phyloP scores from a whole-genome alignment of 2,797 vertebrate genomes.

The Scarus forsteni region DNA sequence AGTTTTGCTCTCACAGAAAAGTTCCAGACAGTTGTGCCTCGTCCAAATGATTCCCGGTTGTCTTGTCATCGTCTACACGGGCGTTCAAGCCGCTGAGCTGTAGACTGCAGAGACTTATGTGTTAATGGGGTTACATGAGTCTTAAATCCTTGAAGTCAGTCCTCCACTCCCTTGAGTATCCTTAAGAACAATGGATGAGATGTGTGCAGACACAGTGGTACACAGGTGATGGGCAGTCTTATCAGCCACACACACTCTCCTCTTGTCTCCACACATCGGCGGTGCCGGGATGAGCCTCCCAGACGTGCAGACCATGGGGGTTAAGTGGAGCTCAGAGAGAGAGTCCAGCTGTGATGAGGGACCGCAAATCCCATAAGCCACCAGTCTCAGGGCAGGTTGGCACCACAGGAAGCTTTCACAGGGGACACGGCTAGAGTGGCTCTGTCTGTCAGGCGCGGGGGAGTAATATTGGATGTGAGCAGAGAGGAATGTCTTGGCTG shows the following conservation, averaged over 20 bases:
- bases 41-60: background rate
- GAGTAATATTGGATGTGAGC: constrained; percentile 43
- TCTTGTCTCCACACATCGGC: constrained; percentile 22
- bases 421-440: constrained; percentile 37
- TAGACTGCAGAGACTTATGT: background rate
- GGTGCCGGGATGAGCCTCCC: constrained; percentile 15
- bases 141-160: background rate
- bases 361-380: constrained; percentile 71
- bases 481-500: constrained; percentile 48
- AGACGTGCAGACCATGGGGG: constrained; percentile 48
- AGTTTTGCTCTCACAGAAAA: background rate
- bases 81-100: background rate
- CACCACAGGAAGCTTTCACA: constrained; percentile 63
- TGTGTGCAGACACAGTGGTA: constrained; percentile 4
- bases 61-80: background rate
- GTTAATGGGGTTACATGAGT: constrained; percentile 6
- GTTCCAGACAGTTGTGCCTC: background rate
- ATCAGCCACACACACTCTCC: background rate
- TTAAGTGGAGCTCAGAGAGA: constrained; percentile 73
- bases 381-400: constrained; percentile 59
- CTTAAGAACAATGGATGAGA: constrained; percentile 25
- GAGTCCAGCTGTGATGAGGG: constrained; percentile 71
- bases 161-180: constrained; percentile 7
- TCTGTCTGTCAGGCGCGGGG: constrained; percentile 9
- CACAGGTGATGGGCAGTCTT: background rate